These are phyloP conservation scores for Myotis daubentonii DNA, from an alignment of 2,797 vertebrate genomes.

Conservation along the genomic window DNA sequence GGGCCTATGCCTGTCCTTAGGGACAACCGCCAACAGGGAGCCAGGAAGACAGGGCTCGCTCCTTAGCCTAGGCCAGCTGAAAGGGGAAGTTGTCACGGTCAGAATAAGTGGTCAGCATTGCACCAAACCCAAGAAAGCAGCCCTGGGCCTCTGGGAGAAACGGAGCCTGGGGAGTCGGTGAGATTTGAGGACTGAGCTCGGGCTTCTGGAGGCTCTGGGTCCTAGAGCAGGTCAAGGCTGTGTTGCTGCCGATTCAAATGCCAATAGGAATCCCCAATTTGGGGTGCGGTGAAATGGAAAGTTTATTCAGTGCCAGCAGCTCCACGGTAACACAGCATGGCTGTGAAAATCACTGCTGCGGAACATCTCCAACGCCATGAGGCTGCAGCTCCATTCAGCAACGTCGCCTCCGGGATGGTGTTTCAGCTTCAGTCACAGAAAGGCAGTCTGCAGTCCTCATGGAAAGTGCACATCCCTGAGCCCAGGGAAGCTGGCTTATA, in stretches of 20 bases:
- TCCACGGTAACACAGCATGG: background rate
- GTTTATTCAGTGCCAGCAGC: background rate
- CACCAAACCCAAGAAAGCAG: background rate
- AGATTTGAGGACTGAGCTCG: rapidly evolving
- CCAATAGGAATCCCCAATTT: background rate
- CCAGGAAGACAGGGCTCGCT: background rate
- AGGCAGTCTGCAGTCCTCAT: background rate
- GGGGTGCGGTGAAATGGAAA: background rate
- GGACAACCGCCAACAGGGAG: background rate
- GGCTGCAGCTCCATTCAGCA: background rate
- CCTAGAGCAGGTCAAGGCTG: background rate
- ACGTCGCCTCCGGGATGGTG: background rate
- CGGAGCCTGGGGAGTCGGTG: rapidly evolving
- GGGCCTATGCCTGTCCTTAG: background rate
- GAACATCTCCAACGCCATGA: background rate
- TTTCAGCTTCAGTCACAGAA: background rate
- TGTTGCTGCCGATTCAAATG: background rate
- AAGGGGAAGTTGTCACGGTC: rapidly evolving
- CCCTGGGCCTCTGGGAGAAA: background rate
- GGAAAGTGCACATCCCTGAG: background rate
- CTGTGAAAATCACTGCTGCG: background rate
- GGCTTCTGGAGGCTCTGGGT: background rate
- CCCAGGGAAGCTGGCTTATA: background rate
- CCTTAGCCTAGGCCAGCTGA: background rate
- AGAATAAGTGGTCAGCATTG: background rate